These are phyloP conservation scores for Nannoperca australis DNA, from an alignment of 2,797 vertebrate species.

Conservation along the genomic window DNA sequence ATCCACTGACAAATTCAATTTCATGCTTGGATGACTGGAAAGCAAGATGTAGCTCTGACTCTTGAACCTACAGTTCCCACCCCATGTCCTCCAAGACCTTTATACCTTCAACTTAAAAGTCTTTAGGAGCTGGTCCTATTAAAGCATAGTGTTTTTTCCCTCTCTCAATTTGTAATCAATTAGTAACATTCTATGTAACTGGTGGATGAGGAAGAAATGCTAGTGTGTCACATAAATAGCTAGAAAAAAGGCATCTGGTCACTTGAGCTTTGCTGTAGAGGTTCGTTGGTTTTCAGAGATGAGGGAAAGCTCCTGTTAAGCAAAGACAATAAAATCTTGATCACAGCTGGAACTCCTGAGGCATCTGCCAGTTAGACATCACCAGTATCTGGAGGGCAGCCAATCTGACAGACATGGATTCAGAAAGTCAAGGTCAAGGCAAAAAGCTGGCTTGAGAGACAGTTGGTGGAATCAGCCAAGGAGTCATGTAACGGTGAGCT, in stretches of 20 bases:
- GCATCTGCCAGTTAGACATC: constrained; percentile 51
- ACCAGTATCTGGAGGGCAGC: constrained; percentile 56
- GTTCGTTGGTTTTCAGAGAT: constrained; percentile 31
- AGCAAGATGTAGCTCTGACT: constrained; percentile 53
- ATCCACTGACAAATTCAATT: constrained; percentile 75
- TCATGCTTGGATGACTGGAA: constrained; percentile 59
- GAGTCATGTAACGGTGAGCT: constrained; percentile 16
- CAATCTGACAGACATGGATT: constrained; percentile 46
- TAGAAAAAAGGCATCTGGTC: constrained; percentile 2
- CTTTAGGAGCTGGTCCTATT: constrained; percentile 5
- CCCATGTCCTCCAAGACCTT: constrained; percentile 33
- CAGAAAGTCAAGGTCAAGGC: constrained; percentile 62
- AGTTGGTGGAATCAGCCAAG: constrained; percentile 44
- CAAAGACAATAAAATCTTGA: constrained; percentile 45
- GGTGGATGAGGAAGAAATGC: neutral
- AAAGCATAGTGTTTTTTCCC: neutral
- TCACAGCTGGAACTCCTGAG: constrained; percentile 57
- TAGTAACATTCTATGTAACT: neutral
- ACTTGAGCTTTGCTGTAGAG: constrained; percentile 7
- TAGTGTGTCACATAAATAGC: neutral
- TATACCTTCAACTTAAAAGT: constrained; percentile 30
- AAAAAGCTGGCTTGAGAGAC: constrained; percentile 29
- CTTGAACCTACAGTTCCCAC: constrained; percentile 43
- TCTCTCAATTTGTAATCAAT: neutral
- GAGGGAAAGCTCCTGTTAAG: constrained; percentile 18